Percentiles rank a stretch among this genome's conserved stretches.
Conservation (phyloP, 1,140 invertebrate species). For the Arctopsyche grandis region DNA sequence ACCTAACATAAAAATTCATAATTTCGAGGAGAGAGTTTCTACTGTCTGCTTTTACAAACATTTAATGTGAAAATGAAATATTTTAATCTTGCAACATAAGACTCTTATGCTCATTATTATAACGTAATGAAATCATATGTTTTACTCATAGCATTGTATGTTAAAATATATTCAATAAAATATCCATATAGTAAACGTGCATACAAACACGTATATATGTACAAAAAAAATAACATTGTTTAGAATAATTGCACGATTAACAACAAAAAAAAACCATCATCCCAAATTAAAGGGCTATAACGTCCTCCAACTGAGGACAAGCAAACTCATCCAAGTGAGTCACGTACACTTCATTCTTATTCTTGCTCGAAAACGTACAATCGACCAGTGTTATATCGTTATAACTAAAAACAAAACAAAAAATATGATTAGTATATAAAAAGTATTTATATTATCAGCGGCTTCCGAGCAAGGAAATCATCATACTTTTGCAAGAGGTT, state of each 20-base stretch:
- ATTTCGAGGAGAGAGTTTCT: too few relatives aligned
- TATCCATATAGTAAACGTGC: too few relatives aligned
- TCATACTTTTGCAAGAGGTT: conserved; percentile 41
- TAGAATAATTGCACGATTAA: neutral
- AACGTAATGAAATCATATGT: too few relatives aligned
- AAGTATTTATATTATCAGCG: neutral
- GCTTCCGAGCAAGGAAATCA: neutral
- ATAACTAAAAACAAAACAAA: conserved; percentile 36
- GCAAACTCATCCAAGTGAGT: conserved; percentile 45
- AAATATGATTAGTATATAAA: neutral
- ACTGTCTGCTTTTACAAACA: too few relatives aligned
- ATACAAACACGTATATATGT: neutral
- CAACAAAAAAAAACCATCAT: neutral
- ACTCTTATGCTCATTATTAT: too few relatives aligned
- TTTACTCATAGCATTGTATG: too few relatives aligned
- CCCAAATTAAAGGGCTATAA: neutral
- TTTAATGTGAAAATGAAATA: too few relatives aligned
- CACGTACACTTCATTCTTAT: conserved; percentile 41
- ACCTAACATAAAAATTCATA: too few relatives aligned
- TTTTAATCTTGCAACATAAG: too few relatives aligned
- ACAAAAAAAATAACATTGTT: neutral
- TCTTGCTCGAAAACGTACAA: conserved; percentile 41
- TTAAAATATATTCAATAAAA: too few relatives aligned
- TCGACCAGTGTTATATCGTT: conserved; percentile 38
- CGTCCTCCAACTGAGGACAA: conserved; percentile 44